Conservation (phyloP, 2,797 vertebrate genomes). For the Pampus argenteus region DNA sequence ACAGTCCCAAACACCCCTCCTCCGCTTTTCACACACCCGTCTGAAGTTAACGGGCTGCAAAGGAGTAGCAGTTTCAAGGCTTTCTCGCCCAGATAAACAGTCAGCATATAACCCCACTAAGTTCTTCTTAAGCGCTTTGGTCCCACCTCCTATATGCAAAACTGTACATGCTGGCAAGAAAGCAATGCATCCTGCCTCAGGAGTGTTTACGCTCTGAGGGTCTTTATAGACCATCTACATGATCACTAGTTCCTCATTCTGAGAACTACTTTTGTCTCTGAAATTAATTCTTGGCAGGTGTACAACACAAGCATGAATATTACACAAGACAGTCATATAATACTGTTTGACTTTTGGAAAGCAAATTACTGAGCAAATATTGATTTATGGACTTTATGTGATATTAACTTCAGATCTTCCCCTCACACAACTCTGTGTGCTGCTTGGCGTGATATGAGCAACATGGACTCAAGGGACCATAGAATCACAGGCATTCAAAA, state of each 20-base stretch:
- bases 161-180: constrained; percentile 40
- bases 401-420: constrained; percentile 11
- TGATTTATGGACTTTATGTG: constrained; percentile 40
- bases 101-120: constrained; percentile 63
- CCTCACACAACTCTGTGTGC: constrained; percentile 12
- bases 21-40: constrained; percentile 78
- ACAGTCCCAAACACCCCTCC: constrained; percentile 74
- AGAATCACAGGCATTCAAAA: constrained; percentile 15
- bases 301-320: constrained; percentile 59
- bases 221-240: constrained; percentile 49
- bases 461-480: not conserved
- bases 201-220: constrained; percentile 36
- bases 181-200: constrained; percentile 32
- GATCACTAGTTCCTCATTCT: constrained; percentile 33
- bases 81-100: constrained; percentile 69
- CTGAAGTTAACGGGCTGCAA: constrained; percentile 68
- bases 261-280: constrained; percentile 42
- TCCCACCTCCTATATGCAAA: constrained; percentile 56
- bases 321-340: constrained; percentile 63
- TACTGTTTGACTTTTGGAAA: constrained; percentile 67
- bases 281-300: constrained; percentile 49
- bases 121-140: constrained; percentile 37
- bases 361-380: constrained; percentile 67
- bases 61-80: constrained; percentile 56
- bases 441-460: not conserved